phyloP scores from a whole-genome alignment of 2,888 invertebrate genomes.

The Tachina lurida region DNA sequence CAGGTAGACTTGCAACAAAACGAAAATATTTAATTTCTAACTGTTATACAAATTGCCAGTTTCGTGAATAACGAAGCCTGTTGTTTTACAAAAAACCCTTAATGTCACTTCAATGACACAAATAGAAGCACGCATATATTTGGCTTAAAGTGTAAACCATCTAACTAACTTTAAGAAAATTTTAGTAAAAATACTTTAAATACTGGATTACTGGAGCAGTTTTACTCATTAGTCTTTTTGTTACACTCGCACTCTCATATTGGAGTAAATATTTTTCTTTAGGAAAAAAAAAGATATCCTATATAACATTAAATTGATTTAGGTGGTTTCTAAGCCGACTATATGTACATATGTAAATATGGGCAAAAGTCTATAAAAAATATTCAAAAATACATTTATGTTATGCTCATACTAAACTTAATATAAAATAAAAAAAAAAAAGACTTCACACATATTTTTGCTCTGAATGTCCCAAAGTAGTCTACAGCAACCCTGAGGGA shows the following conservation, averaged over 20 bases:
- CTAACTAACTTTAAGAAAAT: no score
- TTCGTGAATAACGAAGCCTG: conserved; percentile 7
- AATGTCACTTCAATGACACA: conserved; percentile 55
- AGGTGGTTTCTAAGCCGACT: no score
- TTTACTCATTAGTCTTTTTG: no score
- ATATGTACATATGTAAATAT: neutral
- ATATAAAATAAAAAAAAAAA: conserved; percentile 20
- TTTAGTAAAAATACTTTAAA: no score
- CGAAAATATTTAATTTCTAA: neutral
- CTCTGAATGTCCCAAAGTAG: neutral
- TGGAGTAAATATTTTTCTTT: no score
- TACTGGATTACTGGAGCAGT: no score
- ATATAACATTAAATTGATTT: no score
- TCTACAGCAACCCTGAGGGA: neutral
- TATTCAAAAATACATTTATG: conserved; percentile 12
- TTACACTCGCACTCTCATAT: no score
- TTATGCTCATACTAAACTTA: conserved; percentile 18
- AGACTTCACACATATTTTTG: conserved; percentile 26
- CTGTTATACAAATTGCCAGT: neutral
- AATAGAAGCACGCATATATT: neutral
- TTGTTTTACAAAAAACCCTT: conserved; percentile 43
- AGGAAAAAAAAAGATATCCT: no score
- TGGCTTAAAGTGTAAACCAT: no score
- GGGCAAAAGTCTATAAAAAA: conserved; percentile 26
- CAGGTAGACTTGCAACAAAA: neutral